A percentile compares a stretch with the other conserved stretches of the same genome.
Conservation (phyloP, 2,113 vertebrate species). For the Microtus pennsylvanicus region DNA sequence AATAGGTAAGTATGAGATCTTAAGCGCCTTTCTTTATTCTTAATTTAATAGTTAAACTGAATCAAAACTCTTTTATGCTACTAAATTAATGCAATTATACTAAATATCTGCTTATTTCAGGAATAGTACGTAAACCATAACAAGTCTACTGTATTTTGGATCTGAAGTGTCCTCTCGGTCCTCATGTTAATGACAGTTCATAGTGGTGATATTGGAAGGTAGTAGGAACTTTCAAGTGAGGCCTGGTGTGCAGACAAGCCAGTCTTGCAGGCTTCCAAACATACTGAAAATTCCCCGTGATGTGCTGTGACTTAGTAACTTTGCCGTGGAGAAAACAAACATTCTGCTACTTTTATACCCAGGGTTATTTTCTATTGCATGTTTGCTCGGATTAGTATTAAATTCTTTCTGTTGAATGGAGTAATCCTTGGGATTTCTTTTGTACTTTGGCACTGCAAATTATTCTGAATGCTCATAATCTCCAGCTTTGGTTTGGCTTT, state of each 20-base stretch:
- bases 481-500: conserved; percentile 79
- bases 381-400: conserved; percentile 80
- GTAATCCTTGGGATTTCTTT: conserved; percentile 79
- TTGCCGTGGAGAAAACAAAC: conserved; percentile 61
- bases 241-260: not conserved
- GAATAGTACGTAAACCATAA: not conserved
- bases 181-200: not conserved
- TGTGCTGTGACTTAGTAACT: conserved; percentile 24
- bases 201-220: not conserved
- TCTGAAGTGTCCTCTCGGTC: not conserved
- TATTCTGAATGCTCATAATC: conserved; percentile 74
- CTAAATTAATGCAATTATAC: conserved; percentile 46
- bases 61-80: conserved; percentile 23
- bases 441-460: conserved; percentile 78
- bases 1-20: not conserved
- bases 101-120: not conserved
- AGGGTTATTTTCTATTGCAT: conserved; percentile 64
- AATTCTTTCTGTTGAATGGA: conserved; percentile 78
- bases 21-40: not conserved
- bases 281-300: conserved; percentile 47
- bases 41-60: conserved; percentile 53
- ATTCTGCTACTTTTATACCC: not conserved
- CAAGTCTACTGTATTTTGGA: not conserved
- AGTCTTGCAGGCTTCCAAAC: conserved; percentile 56
- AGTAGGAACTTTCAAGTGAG: not conserved